Evolutionary conservation across 1,140 invertebrate species (phyloP), one percentile per base, ranked within the genome.

Genomic region (Ostrea denselamellosa): DNA sequence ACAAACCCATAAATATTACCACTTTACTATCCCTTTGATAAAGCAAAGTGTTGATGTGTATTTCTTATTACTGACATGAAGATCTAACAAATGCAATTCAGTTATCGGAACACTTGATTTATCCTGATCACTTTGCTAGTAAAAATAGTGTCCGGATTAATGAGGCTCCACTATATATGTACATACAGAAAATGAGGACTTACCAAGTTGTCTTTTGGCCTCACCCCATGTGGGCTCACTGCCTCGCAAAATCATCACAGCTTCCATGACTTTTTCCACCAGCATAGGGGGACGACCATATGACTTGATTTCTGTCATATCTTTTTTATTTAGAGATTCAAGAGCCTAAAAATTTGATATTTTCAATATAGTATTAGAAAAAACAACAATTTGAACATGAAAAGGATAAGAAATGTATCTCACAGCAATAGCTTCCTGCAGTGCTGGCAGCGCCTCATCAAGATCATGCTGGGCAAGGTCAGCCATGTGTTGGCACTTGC

Each of bases 181-280:
- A 22, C 28, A 12, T 22, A 14, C 71, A 22, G 44, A 9, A 14
- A 8, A 17, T 12, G 17, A 14, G n/a, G 9, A 87, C 90, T 90
- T 88, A 95, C 97, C 97, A 44, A 98, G 95, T 91, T 98, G 97
- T 83, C 97, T 96, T 93, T 98, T 98, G 0, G 97, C 96, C 95
- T 98, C 97, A 0, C 96, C 96, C 97, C 98, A 98, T 1, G 96
- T 97, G 10, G 97, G 97, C 88, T 98, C 97, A 87, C 95, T 95
- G 87, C 96, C 96, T 89, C 97, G 96, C 22, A 98, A 94, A 91
- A 98, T 97, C 96, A 98, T 97, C 0, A 98, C 97, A 25, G 97
- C 97, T 94, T 98, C 97, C 96, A 98, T 96, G 0, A 98, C 97
- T 95, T 98, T 97, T 95, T 98, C 97, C 0, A 98, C 97, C 93